Base-by-base conservation (phyloP, 2,888 invertebrate genomes). In the Hemistola chrysoprasaria region DNA sequence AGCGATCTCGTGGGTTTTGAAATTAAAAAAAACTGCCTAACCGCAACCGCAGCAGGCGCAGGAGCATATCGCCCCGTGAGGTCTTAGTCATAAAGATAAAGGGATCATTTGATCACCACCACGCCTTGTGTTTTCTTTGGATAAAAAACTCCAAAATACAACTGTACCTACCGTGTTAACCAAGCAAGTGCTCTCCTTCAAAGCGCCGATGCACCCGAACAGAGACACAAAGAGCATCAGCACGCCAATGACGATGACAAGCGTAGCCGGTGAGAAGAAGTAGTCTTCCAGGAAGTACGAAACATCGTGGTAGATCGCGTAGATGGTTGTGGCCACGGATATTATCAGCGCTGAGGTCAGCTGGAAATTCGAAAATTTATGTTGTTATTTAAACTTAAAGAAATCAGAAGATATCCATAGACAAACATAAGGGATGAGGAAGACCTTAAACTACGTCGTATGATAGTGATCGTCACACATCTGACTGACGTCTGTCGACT, bases 131-230 rank as follows among this genome's bases (percentile, higher is more conserved):
- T 16, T 16, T 16, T 16, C 16, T 16, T 16, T n/a, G n/a, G n/a
- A n/a, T n/a, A n/a, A n/a, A n/a, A n/a, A n/a, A n/a, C 16, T 16
- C 16, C 9, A 30, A 24, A 24, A 10, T 4, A 31, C 38, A 6
- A 22, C 16, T 3, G 6, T 34, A 77, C 81, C 76, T 82, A 95
- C 95, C 67, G 94, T 92, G 74, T 96, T 94, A 31, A 97, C 92
- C 74, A 97, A 90, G 75, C 94, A 93, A 57, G 95, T 95, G 77
- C 95, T 96, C 77, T 98, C 97, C 61, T 92, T 92, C 62, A 96
- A 90, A 2, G 97, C 97, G 16, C 98, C 98, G 63, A 96, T 94
- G 81, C 97, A 97, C 34, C 97, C 98, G 64, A 98, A 92, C 57
- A 95, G 93, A 0, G 97, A 96, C 25, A 98, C 93, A 47, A 95